phyloP scores from a whole-genome alignment of 2,888 invertebrate species.

The Agrotis ipsilon region DNA sequence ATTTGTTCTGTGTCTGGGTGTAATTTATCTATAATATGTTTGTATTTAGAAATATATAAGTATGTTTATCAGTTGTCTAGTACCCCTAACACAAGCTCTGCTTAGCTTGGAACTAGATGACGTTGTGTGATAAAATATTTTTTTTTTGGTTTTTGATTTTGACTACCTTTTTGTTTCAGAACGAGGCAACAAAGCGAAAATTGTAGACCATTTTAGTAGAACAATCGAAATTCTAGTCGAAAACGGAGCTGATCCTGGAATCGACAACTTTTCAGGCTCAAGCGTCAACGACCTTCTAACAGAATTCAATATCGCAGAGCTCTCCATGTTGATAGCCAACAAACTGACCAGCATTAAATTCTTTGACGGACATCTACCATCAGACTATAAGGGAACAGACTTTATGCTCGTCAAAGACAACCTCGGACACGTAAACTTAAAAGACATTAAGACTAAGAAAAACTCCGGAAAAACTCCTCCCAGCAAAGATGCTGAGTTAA shows the following conservation, averaged over 20 bases:
- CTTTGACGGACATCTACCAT: conserved; percentile 42
- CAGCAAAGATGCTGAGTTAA: neutral
- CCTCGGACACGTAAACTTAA: conserved; percentile 65
- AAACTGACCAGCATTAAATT: conserved; percentile 64
- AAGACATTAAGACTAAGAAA: conserved; percentile 21
- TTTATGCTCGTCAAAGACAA: conserved; percentile 74
- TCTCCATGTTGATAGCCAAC: conserved; percentile 78
- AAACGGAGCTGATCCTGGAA: conserved; percentile 83
- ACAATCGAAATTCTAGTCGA: conserved; percentile 84
- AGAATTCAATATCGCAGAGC: conserved; percentile 77
- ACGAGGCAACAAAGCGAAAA: conserved; percentile 74
- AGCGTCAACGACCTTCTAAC: conserved; percentile 84
- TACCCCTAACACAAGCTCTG: too few species aligned
- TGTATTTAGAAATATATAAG: too few species aligned
- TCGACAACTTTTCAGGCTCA: conserved; percentile 84
- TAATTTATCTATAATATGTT: too few species aligned
- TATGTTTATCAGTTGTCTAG: too few species aligned
- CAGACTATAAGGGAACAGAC: conserved; percentile 50
- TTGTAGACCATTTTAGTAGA: conserved; percentile 74
- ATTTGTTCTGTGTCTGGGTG: too few species aligned
- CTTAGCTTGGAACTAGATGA: too few species aligned
- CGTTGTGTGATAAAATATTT: too few species aligned
- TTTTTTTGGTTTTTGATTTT: too few species aligned
- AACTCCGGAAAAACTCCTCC: neutral
- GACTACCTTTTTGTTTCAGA: conserved; percentile 67